Evolutionary conservation across 2,113 vertebrate genomes (phyloP), one percentile per base, ranked within the genome.

Genomic region (Zootoca vivipara): DNA sequence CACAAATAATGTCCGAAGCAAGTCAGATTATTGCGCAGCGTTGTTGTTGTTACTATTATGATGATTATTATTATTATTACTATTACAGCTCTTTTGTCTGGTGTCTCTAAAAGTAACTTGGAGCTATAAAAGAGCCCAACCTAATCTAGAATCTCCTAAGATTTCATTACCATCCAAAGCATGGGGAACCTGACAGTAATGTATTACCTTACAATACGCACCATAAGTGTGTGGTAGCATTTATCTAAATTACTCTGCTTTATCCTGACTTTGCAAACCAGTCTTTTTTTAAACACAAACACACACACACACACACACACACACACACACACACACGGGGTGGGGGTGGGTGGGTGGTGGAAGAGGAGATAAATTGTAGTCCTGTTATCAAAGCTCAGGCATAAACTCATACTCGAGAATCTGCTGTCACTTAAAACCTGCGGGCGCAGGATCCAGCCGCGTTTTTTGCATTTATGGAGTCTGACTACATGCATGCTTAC

Each of bases 221-320:
- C 92, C 87, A 38, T 94, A 92, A 95, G 93, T 90, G 93, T 91
- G 90, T 90, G 92, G 93, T 91, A 94, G 93, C 95, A 95, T 95
- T 96, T 96, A 96, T 96, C 95, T 96, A 95, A 95, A 96, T 95
- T 95, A 95, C 95, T 89, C 94, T 94, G 92, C 92, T 95, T 96
- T 95, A 94, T 69, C 91, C 92, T 94, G 96, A 95, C 94, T 96
- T 94, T 94, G 92, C 93, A 95, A 95, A 92, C 91, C 94, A 92
- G 96, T 95, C 95, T 65, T 12, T 52, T 52, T 52, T 52, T 52
- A 52, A 52, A 52, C 46, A 52, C 46, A 52, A 2, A 52, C 46
- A 42, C 42, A 42, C 42, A 46, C 46, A 46, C 42, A 46, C 42
- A 46, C 42, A 46, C 42, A 46, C 46, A 46, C 42, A 46, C 42